Percentiles rank a stretch among this genome's conserved stretches.
These are phyloP conservation scores for Spinus olivaceus DNA, from an alignment of 2,797 vertebrate genomes.

Conservation along the genomic window DNA sequence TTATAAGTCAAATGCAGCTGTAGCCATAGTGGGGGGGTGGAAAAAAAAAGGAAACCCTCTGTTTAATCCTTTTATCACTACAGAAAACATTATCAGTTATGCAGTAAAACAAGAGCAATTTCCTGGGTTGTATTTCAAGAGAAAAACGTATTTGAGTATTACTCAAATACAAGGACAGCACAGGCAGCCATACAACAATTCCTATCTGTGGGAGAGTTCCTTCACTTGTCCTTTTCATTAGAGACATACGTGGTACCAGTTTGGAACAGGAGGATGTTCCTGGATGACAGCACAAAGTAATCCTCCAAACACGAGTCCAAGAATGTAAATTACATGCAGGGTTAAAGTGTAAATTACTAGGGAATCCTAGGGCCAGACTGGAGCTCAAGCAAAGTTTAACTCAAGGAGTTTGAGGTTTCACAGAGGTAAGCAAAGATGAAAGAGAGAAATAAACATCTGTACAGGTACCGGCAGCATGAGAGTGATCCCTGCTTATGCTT, in stretches of 20 bases:
- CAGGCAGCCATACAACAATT: constrained; percentile 10
- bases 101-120: not conserved
- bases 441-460: constrained; percentile 54
- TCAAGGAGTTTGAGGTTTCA: constrained; percentile 31
- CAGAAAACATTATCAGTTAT: not conserved
- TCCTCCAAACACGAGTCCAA: constrained; percentile 23
- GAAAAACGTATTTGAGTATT: not conserved
- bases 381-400: constrained; percentile 59
- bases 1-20: not conserved
- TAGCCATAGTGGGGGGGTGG: not conserved
- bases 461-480: not conserved
- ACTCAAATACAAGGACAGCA: not conserved
- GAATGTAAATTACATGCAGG: not conserved
- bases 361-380: constrained; percentile 14
- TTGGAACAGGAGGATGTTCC: constrained; percentile 33
- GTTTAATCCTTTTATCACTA: not conserved
- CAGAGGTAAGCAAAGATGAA: constrained; percentile 26
- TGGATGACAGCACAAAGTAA: constrained; percentile 33
- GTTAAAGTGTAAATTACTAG: constrained; percentile 40
- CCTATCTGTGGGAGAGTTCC: not conserved
- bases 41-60: not conserved
- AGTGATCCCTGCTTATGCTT: not conserved
- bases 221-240: not conserved
- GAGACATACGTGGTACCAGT: not conserved
- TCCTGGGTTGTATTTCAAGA: not conserved